A percentile compares a stretch with the other conserved stretches of the same genome.
phyloP scores from a whole-genome alignment of 2,797 vertebrate genomes.

The Sebastes alutus region DNA sequence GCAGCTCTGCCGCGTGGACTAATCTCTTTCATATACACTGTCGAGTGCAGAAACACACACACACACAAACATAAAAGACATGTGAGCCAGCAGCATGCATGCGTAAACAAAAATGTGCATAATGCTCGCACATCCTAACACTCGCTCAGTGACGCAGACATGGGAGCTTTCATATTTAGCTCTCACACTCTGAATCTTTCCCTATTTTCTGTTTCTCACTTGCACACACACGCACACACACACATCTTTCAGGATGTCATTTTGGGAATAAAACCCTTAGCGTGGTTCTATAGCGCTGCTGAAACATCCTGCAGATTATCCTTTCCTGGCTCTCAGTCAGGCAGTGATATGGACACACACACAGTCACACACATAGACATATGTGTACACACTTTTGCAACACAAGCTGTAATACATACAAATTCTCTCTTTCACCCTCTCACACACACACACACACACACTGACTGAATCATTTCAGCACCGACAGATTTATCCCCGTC shows the following conservation, averaged over 20 bases:
- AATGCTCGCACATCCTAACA: slow-evolving; percentile 14
- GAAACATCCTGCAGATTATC: slow-evolving; percentile 77
- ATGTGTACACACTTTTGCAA: slow-evolving; percentile 21
- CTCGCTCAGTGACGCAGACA: slow-evolving; percentile 36
- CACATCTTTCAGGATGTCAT: slow-evolving; percentile 43
- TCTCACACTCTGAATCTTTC: slow-evolving; percentile 7
- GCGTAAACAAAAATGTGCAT: slow-evolving; percentile 45
- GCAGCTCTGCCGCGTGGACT: slow-evolving; percentile 51
- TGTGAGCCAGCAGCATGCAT: slow-evolving; percentile 12
- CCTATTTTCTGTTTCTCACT: neutral
- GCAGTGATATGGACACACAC: slow-evolving; percentile 40
- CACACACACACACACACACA: slow-evolving; percentile 48
- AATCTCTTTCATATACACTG: slow-evolving; percentile 63
- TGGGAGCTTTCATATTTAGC: neutral
- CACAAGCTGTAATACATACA: slow-evolving; percentile 39
- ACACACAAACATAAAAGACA: slow-evolving; percentile 36
- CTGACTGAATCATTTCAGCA: slow-evolving; percentile 60
- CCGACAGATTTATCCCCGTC: slow-evolving; percentile 59
- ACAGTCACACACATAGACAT: slow-evolving; percentile 12
- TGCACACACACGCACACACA: slow-evolving; percentile 2
- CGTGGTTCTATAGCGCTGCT: slow-evolving; percentile 56
- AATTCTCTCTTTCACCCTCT: slow-evolving; percentile 31
- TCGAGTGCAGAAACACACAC: slow-evolving; percentile 27
- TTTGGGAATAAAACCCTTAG: slow-evolving; percentile 57
- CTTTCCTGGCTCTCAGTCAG: slow-evolving; percentile 58